phyloP scores from a whole-genome alignment of 2,888 invertebrate species.

The Julus scandinavius region DNA sequence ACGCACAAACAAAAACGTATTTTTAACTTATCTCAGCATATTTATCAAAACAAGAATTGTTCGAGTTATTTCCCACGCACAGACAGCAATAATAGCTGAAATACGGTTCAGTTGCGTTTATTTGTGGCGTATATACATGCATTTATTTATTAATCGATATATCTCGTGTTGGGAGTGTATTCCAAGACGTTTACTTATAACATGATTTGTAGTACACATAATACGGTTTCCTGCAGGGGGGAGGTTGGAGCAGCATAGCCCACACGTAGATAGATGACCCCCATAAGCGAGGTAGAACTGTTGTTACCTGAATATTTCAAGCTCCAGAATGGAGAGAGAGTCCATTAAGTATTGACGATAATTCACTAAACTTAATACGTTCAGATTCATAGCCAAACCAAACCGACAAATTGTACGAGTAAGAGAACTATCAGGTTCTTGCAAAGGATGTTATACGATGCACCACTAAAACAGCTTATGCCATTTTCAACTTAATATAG shows the following conservation, averaged over 20 bases:
- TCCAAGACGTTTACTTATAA: neutral
- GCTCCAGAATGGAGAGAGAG: too few species aligned
- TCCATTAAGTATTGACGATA: too few species aligned
- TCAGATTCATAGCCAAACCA: too few species aligned
- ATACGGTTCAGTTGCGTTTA: neutral
- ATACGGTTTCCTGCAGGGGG: neutral
- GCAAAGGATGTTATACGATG: neutral
- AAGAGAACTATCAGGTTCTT: neutral
- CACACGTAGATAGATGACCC: neutral
- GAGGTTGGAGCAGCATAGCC: neutral
- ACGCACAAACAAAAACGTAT: neutral
- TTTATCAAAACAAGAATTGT: neutral
- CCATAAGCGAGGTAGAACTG: neutral
- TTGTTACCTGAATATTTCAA: neutral
- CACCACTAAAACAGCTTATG: neutral
- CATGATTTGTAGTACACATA: neutral
- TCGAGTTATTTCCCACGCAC: neutral
- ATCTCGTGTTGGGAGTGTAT: neutral
- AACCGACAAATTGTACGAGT: neutral
- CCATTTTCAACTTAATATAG: neutral
- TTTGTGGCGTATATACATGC: neutral
- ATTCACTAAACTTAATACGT: too few species aligned
- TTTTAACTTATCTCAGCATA: neutral
- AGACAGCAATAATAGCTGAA: neutral
- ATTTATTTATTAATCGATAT: conserved; percentile 27